Conservation (phyloP, 2,797 vertebrate species). For the Ptychadena robeensis region DNA sequence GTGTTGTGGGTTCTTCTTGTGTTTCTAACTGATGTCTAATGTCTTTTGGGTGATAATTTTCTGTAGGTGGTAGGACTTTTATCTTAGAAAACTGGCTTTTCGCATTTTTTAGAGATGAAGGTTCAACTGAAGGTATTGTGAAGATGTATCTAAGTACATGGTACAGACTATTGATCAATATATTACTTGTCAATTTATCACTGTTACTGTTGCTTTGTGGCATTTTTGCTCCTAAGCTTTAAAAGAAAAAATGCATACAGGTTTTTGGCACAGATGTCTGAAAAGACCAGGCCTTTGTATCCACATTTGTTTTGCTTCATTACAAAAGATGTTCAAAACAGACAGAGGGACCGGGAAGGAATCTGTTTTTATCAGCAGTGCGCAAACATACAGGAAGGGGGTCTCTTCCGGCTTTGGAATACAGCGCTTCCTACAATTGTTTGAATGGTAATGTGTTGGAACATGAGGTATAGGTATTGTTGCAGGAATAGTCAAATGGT, state of each 20-base stretch:
- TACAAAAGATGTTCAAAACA: constrained; percentile 68
- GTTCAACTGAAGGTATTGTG: too few relatives aligned
- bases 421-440: constrained; percentile 75
- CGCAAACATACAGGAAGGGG: constrained; percentile 73
- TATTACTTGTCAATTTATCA: background rate
- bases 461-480: constrained; percentile 37
- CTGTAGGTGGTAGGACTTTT: background rate
- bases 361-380: constrained; percentile 71
- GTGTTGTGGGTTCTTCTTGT: too few relatives aligned
- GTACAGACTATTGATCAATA: background rate
- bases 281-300: constrained; percentile 8
- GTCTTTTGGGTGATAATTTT: too few relatives aligned
- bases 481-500: background rate
- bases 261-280: constrained; percentile 9
- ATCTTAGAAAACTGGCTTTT: too few relatives aligned
- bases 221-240: background rate
- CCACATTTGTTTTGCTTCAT: constrained; percentile 61
- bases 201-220: background rate
- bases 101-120: too few relatives aligned
- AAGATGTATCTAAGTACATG: too few relatives aligned
- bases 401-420: constrained; percentile 68
- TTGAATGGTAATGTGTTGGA: constrained; percentile 65
- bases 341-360: constrained; percentile 69
- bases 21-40: too few relatives aligned
- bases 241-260: background rate